A percentile compares a stretch with the other conserved stretches of the same genome.
Conservation (phyloP, 2,888 invertebrate genomes). For the Stenotaenia linearis region DNA sequence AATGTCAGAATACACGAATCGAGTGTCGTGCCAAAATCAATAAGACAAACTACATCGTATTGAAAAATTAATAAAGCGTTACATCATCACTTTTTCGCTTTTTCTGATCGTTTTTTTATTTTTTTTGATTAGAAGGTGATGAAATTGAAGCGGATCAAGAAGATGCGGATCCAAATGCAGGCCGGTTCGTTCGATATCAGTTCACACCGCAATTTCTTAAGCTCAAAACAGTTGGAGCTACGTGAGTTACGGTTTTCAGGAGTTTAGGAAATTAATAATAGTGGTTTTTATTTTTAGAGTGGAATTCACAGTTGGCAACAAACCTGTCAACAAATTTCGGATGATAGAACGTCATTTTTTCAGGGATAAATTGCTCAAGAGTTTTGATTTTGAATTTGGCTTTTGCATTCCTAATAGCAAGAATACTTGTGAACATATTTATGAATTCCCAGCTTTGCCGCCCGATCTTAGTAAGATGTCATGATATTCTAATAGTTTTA, state of each 20-base stretch:
- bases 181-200: conserved; percentile 96
- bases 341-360: conserved; percentile 99
- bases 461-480: conserved; percentile 70
- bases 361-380: conserved; percentile 83
- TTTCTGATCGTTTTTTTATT: not conserved
- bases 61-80: not conserved
- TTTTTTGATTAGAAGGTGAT: conserved; percentile 36
- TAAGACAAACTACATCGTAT: not conserved
- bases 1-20: too few species aligned
- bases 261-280: not conserved
- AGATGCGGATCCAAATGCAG: conserved; percentile 74
- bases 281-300: conserved; percentile 59
- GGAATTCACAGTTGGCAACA: conserved; percentile 90
- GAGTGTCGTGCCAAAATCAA: too few species aligned
- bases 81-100: not conserved
- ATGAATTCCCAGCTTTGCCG: conserved; percentile 89
- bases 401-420: conserved; percentile 97
- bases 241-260: conserved; percentile 63
- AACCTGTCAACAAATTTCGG: conserved; percentile 86
- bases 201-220: conserved; percentile 97
- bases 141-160: conserved; percentile 40
- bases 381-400: conserved; percentile 99
- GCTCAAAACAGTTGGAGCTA: conserved; percentile 93
- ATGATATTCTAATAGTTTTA: not conserved
- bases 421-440: conserved; percentile 98